Evolutionary conservation across 2,113 vertebrate species (phyloP).

Genomic region (Mugil cephalus): DNA sequence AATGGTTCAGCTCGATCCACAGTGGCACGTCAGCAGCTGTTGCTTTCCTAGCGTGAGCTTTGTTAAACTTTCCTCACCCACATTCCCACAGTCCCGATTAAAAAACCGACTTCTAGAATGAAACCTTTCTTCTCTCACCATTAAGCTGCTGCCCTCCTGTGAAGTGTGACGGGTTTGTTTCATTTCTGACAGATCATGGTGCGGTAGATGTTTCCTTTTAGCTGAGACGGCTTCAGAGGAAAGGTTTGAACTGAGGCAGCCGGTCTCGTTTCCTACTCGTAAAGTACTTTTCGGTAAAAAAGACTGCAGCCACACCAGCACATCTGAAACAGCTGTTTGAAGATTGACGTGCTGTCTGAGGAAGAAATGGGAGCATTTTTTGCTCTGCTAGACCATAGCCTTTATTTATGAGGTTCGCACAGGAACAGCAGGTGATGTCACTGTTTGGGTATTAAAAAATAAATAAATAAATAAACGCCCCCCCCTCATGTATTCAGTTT

Average conservation of each 20-base stretch:
- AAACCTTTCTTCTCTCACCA: constrained; percentile 10
- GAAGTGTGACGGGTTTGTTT: constrained; percentile 23
- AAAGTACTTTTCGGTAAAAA: constrained; percentile 16
- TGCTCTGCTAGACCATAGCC: constrained; percentile 59
- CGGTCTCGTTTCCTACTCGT: constrained; percentile 21
- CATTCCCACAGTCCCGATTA: neutral
- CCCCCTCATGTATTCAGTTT: neutral
- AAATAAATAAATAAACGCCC: neutral
- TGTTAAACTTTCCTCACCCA: neutral
- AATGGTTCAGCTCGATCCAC: constrained; percentile 14
- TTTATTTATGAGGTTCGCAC: constrained; percentile 14
- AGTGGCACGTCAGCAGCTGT: constrained; percentile 3
- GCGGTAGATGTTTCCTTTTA: constrained; percentile 19
- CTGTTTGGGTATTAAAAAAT: constrained; percentile 18
- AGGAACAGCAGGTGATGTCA: constrained; percentile 62
- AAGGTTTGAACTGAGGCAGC: constrained; percentile 32
- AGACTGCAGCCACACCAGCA: neutral
- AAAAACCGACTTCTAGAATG: neutral
- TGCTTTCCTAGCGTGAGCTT: constrained; percentile 1
- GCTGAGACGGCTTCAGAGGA: constrained; percentile 26
- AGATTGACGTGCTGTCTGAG: constrained; percentile 47
- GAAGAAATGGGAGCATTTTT: constrained; percentile 63
- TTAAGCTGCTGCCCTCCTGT: constrained; percentile 8
- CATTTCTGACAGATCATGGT: neutral
- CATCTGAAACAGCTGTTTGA: constrained; percentile 60